phyloP scores from a whole-genome alignment of 2,797 vertebrate species.

The Periparus ater region DNA sequence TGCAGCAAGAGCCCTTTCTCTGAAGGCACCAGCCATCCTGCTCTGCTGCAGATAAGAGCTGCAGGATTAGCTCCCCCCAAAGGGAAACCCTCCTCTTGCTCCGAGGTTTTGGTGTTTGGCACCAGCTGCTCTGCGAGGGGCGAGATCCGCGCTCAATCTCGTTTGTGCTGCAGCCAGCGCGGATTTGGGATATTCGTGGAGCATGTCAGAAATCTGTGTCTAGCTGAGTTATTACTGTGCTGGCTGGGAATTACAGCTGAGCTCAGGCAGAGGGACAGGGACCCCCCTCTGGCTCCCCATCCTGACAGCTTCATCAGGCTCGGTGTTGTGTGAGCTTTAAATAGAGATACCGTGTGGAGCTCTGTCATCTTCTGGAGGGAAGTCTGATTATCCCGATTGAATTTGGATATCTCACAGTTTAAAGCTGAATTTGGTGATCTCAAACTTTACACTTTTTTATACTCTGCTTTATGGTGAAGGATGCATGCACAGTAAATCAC shows the following conservation, averaged over 20 bases:
- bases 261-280: neutral
- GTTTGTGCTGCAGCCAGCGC: neutral
- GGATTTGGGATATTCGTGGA: fast-evolving
- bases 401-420: neutral
- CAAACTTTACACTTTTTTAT: neutral
- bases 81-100: neutral
- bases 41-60: neutral
- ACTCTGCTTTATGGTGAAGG: neutral
- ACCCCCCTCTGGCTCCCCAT: neutral
- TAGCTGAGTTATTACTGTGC: neutral
- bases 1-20: neutral
- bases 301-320: neutral
- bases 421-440: neutral
- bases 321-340: fast-evolving
- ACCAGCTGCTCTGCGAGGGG: neutral
- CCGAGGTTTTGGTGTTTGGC: neutral
- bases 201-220: neutral
- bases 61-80: neutral
- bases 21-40: neutral
- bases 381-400: neutral
- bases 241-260: neutral
- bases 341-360: neutral
- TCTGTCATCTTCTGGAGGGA: neutral
- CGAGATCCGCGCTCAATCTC: fast-evolving
- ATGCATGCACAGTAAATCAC: neutral